phyloP scores from a whole-genome alignment of 2,113 vertebrate genomes.

The Hiodon tergisus region DNA sequence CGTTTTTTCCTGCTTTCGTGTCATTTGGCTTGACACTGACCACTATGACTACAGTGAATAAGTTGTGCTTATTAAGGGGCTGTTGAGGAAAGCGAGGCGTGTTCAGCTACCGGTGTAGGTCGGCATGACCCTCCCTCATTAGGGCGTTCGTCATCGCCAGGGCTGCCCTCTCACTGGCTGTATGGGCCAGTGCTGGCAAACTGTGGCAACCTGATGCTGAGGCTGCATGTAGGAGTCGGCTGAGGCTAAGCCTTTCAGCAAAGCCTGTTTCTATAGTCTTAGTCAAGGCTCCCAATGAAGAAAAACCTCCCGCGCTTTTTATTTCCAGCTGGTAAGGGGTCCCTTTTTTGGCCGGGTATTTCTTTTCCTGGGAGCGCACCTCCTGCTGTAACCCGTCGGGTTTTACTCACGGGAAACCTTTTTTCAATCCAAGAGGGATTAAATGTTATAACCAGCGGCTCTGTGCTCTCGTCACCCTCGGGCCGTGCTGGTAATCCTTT shows the following conservation, averaged over 20 bases:
- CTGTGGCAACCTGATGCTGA: constrained; percentile 8
- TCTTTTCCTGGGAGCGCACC: constrained; percentile 12
- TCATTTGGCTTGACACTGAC: too few relatives aligned
- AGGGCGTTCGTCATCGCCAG: constrained; percentile 33
- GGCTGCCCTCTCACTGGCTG: background rate
- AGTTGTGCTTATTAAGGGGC: constrained; percentile 40
- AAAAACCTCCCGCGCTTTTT: background rate
- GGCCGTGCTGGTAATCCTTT: constrained; percentile 23
- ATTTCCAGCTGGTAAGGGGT: constrained; percentile 36
- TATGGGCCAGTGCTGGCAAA: background rate
- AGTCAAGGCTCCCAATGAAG: constrained; percentile 19
- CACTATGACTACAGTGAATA: constrained; percentile 39
- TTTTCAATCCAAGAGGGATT: constrained; percentile 22
- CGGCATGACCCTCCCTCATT: constrained; percentile 7
- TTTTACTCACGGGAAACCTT: constrained; percentile 39
- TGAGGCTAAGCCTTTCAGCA: background rate
- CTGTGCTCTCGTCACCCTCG: background rate
- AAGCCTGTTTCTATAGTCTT: constrained; percentile 17
- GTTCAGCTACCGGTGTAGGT: constrained; percentile 36
- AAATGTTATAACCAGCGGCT: constrained; percentile 31
- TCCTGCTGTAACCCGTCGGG: constrained; percentile 42
- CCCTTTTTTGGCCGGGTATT: constrained; percentile 41
- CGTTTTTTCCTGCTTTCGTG: too few relatives aligned
- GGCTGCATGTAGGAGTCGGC: constrained; percentile 13
- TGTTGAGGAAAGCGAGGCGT: constrained; percentile 31